Evolutionary conservation across 1,140 invertebrate species (phyloP).

Genomic region (Trachelipus rathkii): DNA sequence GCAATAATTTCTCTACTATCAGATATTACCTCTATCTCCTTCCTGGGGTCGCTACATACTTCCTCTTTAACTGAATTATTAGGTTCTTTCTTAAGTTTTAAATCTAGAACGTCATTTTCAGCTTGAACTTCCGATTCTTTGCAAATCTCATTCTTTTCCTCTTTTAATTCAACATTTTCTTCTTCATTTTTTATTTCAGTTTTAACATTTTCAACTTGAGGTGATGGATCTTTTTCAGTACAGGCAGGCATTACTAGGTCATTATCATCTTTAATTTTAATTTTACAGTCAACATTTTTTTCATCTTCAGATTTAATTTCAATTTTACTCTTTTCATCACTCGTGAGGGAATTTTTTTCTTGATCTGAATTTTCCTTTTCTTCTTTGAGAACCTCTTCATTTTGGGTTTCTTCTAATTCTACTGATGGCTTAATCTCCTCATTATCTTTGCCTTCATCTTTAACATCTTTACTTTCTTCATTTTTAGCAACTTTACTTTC

Average conservation of each 20-base stretch:
- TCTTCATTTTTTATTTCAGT: background rate
- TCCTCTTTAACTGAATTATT: background rate
- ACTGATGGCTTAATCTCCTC: constrained; percentile 15
- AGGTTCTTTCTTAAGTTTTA: no score
- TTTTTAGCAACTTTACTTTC: constrained; percentile 7
- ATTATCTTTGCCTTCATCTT: constrained; percentile 16
- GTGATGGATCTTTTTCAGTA: no score
- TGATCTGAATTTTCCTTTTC: background rate
- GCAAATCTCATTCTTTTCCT: constrained; percentile 43
- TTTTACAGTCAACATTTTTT: constrained; percentile 17
- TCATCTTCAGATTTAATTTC: constrained; percentile 25
- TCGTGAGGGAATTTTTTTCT: background rate
- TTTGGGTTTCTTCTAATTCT: background rate
- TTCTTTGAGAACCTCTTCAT: constrained; percentile 6
- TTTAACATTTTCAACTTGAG: background rate
- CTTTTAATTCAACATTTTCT: background rate
- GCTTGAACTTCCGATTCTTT: constrained; percentile 47
- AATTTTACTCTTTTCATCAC: background rate
- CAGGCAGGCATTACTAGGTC: no score
- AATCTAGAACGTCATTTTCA: constrained; percentile 59
- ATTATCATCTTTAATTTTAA: background rate
- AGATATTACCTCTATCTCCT: constrained; percentile 21
- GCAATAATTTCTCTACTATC: background rate
- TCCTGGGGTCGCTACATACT: background rate
- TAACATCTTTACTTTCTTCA: background rate